Base-by-base conservation (phyloP, 2,888 invertebrate genomes). In the Nemapogon koenigi region DNA sequence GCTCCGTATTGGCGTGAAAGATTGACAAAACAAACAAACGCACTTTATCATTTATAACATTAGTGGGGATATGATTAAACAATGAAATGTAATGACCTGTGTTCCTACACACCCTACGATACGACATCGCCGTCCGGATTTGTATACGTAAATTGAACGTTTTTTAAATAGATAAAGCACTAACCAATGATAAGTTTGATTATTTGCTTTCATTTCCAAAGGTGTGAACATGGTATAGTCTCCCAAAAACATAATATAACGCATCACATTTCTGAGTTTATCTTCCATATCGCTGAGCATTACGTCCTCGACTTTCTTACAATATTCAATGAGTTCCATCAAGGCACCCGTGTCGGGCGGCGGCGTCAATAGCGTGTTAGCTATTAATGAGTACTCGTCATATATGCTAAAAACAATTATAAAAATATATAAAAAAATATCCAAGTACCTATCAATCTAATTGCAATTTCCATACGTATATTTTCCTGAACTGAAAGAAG, bases 161-260 rank as follows among this genome's bases (percentile, higher is more conserved):
- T n/a, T n/a, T n/a, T n/a, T n/a, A n/a, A n/a, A n/a, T n/a, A n/a
- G n/a, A n/a, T n/a, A 28, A n/a, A 7, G 11, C 30, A 44, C 53
- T 49, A 56, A 82, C 94, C 94, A 95, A 56, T 91, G 88, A 54
- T 92, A 94, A 0, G 92, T 88, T 48, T 88, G 88, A 47, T 90
- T 91, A 58, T 95, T 96, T 26, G 91, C 88, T 53, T 94, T 91
- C 55, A 96, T 87, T 68, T 97, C 94, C 3, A 91, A 76, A 0
- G 93, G 89, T 0, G 91, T 87, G 49, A 93, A 88, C 4, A 81
- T 73, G 0, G 88, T 86, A 53, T 91, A 90, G 62, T 96, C 94
- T 3, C 91, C 87, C 6, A 97, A 72, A 68, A 94, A 95, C 33
- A 89, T 65, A 35, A 96, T 89, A 52, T 91, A 90, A 39, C 78